Evolutionary conservation across 2,113 vertebrate species (phyloP), one percentile per base, ranked within the genome.

Genomic region (Empidonax traillii): DNA sequence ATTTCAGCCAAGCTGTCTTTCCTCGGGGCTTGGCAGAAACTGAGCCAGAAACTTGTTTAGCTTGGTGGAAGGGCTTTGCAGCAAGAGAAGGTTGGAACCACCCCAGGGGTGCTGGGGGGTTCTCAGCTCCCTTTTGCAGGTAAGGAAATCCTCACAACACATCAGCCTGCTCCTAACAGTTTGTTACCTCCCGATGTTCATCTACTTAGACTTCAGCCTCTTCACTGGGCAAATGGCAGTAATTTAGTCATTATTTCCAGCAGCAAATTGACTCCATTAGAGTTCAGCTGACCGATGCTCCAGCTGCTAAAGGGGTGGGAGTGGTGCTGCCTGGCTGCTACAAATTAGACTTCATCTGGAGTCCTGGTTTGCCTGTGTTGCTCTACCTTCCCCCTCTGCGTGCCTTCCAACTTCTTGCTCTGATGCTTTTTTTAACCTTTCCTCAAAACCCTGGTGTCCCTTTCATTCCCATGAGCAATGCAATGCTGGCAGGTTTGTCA

Each of bases 171-270:
- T 81, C 58, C 44, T 69, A 80, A 75, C 39, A 75, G 61, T 72
- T 76, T 80, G 77, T 63, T 90, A 95, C 90, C 92, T 94, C 96
- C 80, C 0, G 2, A 62, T 84, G 90, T 89, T 96, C 93, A 94
- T 90, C 73, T 92, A 17, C 93, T 94, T 93, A 92, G 83, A 58
- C 44, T 94, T 88, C 83, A 94, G 73, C 69, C 96, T 94, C 90
- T 90, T 93, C 85, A 88, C 72, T 93, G 96, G 88, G 94, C 92
- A 96, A 97, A 96, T 96, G 94, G 93, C 88, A 97, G 92, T 90
- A 95, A 97, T 96, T 97, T 95, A 96, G 96, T 97, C 92, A 96
- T 97, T 95, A 96, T 94, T 97, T 93, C 93, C 92, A 94, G 88
- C 88, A 96, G 93, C 88, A 96, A 96, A 97, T 95, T 96, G 94